These are phyloP conservation scores for Coregonus sp. DNA, from an alignment of 2,797 vertebrate species.

Conservation along the genomic window DNA sequence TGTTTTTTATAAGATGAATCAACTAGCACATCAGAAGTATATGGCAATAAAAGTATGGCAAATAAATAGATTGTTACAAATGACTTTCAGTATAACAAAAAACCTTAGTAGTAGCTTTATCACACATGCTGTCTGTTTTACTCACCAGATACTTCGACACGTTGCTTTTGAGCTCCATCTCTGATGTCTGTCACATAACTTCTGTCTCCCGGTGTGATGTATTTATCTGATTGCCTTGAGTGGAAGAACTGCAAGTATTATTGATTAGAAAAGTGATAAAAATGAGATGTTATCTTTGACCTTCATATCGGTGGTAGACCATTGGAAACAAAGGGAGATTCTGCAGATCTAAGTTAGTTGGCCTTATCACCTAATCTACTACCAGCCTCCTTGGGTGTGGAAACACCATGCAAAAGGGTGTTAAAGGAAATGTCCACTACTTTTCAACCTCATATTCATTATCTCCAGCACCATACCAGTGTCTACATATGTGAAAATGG, in stretches of 20 bases:
- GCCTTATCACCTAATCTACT: neutral
- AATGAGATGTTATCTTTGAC: neutral
- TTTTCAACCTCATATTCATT: too few relatives aligned
- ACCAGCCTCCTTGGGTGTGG: neutral
- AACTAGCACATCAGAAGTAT: neutral
- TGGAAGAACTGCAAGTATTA: neutral
- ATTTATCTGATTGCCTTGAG: constrained; percentile 39
- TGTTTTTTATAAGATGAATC: neutral
- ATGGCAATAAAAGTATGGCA: neutral
- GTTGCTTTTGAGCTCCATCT: constrained; percentile 25
- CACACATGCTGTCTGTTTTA: neutral
- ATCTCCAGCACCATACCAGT: too few relatives aligned
- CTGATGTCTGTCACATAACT: constrained; percentile 1
- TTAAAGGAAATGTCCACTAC: neutral
- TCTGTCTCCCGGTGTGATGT: neutral
- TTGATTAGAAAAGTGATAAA: constrained; percentile 30
- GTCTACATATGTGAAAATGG: too few relatives aligned
- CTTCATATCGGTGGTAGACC: neutral
- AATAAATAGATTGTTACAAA: neutral
- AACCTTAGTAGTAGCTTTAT: too few relatives aligned
- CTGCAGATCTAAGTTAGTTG: neutral
- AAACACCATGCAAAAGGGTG: neutral
- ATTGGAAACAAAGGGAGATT: neutral
- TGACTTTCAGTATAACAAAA: too few relatives aligned
- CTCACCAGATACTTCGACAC: constrained; percentile 53